Evolutionary conservation across 64 coral and sea anemone species (phyloP).

Genomic region (Anthopleura sola): DNA sequence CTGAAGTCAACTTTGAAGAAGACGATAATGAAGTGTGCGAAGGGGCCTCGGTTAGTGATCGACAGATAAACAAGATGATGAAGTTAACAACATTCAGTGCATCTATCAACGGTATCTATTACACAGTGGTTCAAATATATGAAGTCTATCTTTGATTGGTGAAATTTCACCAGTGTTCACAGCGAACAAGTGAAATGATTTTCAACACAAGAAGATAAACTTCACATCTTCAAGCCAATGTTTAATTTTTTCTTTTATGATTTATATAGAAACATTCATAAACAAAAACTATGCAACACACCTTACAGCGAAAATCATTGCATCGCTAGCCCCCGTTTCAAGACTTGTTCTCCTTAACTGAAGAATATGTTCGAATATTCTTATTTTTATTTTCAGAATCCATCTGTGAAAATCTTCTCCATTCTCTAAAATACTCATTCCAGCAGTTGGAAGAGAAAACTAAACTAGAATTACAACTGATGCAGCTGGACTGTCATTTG

Average conservation of each 20-base stretch:
- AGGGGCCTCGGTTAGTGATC: background rate
- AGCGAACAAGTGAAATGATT: too few species aligned
- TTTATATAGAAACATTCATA: too few species aligned
- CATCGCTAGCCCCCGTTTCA: too few species aligned
- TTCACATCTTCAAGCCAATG: too few species aligned
- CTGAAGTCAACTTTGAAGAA: background rate
- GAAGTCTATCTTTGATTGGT: too few species aligned
- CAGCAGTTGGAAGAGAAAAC: constrained; percentile 92
- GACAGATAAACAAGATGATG: background rate
- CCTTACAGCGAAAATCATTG: too few species aligned
- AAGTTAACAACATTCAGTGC: constrained; percentile 21
- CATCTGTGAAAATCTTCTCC: constrained; percentile 72
- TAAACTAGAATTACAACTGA: constrained; percentile 81
- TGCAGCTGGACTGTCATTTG: constrained; percentile 63
- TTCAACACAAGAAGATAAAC: too few species aligned
- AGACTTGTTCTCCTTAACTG: too few species aligned
- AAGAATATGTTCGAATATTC: background rate
- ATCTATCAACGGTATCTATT: background rate
- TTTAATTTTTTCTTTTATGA: too few species aligned
- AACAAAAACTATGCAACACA: background rate
- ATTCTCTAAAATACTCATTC: constrained; percentile 84
- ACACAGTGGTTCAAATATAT: too few species aligned
- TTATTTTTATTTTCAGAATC: constrained; percentile 53
- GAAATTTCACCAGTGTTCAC: too few species aligned
- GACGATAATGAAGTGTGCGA: background rate